Base-by-base conservation (phyloP, 2,113 vertebrate species). In the Pogonocichla stellata region DNA sequence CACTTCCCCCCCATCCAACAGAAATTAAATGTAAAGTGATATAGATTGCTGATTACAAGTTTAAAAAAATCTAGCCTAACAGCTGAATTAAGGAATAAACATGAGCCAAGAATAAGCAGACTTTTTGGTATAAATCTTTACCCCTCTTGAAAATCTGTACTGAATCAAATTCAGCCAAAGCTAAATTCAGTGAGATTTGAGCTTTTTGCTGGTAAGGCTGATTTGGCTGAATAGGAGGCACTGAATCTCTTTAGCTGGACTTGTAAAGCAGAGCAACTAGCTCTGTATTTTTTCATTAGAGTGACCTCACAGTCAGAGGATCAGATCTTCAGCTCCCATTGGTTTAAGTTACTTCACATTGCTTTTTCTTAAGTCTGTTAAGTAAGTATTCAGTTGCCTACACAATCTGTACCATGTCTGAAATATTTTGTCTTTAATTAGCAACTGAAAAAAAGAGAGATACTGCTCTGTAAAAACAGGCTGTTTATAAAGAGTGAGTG, bases 361-460 rank as follows among this genome's bases (percentile, higher is more conserved):
- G 34, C 33, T 78, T 90, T 48, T 83, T 73, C 38, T 66, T 56
- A 58, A 62, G 38, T 60, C 33, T 70, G 3, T n/a, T 23, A 43
- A 36, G 16, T 65, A 77, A 54, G 28, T 47, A 51, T 36, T 66
- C 26, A 17, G 38, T 65, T 84, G 26, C 11, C 42, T 42, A 29
- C 77, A n/a, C 0, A 0, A 48, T 86, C 80, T 0, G 0, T 50
- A 28, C 25, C 19, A 51, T 22, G 17, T 47, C 19, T 51, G 60
- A 83, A 69, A 38, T 77, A 54, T 8, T 66, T 86, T 73, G 14
- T 72, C 31, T 94, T 80, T 58, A 80, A 74, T 60, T 42, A 40
- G 42, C 67, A 80, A 47, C 31, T 53, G 31, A 36, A 83, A 38
- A 71, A n/a, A 42, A 38, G 34, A 19, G 36, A 4, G 4, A 9